Evolutionary conservation across 1,140 invertebrate genomes (phyloP), one percentile per base, ranked within the genome.

Genomic region (Hermatobates lingyangjiaoensis): DNA sequence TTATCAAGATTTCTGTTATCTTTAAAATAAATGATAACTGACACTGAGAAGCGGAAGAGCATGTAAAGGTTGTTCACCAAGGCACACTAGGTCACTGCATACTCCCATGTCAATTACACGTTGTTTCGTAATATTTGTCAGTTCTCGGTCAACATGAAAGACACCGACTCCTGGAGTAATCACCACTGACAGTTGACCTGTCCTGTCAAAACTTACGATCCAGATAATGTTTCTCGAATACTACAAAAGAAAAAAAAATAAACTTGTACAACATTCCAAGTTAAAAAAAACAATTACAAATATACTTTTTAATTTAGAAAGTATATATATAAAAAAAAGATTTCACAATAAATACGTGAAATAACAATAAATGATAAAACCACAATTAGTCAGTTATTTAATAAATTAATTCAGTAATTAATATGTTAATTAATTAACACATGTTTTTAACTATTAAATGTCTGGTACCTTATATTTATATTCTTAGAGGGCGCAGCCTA

Each of bases 21-120:
- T 30, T 38, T 27, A 51, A 51, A n/a, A 30, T 20, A 2, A 5
- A n/a, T n/a, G n/a, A n/a, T n/a, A n/a, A 50, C 12, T 63, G 67
- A 83, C 81, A 66, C 93, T 95, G 30, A 97, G 74, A 45, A 98
- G 67, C 1, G 95, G 95, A 1, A 98, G 95, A 27, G 93, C 94
- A 70, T 98, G 95, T 40, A 98, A 69, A 0, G 95, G 95, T 68
- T 98, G 94, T 68, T 98, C 94, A n/a, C 94, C 95, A 20, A 98
- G 85, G 68, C 95, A 99, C 0, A 99, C 93, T 45, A 98, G 72
- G 65, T 90, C 86, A 63, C 84, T 88, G 24, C 85, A 84, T 23
- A 91, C 88, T 58, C 95, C 94, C 67, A 95, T 96, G 65, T 98
- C 95, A 58, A 98, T 98, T 47, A 98, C 92, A 61, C 94, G 72